A percentile compares a stretch with the other conserved stretches of the same genome.
phyloP scores from a whole-genome alignment of 2,888 invertebrate species.

The Graphium colonna region DNA sequence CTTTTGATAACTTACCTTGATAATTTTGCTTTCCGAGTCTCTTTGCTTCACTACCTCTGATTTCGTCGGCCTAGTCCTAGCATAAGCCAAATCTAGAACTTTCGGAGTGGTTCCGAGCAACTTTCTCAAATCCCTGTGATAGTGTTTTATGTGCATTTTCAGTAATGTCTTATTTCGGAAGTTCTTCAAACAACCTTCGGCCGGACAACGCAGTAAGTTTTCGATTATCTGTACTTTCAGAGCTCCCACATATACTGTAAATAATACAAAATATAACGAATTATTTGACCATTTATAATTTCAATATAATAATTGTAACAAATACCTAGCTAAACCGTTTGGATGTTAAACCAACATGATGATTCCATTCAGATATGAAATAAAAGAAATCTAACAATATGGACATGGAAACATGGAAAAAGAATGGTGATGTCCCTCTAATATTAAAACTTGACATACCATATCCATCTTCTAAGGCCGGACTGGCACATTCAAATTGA shows the following conservation, averaged over 20 bases:
- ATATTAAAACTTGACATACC: conserved; percentile 50
- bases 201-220: conserved; percentile 85
- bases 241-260: conserved; percentile 77
- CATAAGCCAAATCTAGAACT: conserved; percentile 91
- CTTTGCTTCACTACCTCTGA: conserved; percentile 32
- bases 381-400: no score
- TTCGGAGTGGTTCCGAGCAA: conserved; percentile 89
- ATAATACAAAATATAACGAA: not conserved
- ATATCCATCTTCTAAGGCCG: conserved; percentile 61
- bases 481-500: conserved; percentile 27
- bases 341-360: no score
- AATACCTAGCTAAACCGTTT: no score
- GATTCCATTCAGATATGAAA: no score
- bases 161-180: conserved; percentile 94
- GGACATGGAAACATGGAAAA: no score
- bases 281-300: no score
- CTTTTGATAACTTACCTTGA: conserved; percentile 32
- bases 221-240: conserved; percentile 85
- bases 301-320: no score
- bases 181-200: conserved; percentile 91
- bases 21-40: conserved; percentile 42
- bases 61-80: conserved; percentile 78
- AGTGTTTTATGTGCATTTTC: conserved; percentile 97
- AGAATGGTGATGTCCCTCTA: no score
- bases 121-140: conserved; percentile 89